Conservation (phyloP, 2,797 vertebrate genomes). For the Epinephelus awoara region DNA sequence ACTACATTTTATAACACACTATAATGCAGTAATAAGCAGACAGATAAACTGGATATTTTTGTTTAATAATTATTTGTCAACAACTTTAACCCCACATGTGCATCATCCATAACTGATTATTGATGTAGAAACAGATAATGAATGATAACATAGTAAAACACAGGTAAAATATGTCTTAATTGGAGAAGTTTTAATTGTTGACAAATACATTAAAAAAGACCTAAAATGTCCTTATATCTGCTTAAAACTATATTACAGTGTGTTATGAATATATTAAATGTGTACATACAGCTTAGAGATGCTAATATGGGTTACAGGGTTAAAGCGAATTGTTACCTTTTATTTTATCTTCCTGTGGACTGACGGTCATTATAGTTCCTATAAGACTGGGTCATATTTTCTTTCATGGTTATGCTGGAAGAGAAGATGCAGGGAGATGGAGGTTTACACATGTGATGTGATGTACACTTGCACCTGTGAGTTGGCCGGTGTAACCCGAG, state of each 20-base stretch:
- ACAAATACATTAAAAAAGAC: not conserved
- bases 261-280: not conserved
- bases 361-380: not conserved
- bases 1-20: not conserved
- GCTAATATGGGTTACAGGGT: not conserved
- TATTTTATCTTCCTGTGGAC: not conserved
- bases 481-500: conserved; percentile 22
- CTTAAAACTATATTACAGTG: not conserved
- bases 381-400: not conserved
- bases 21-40: not conserved
- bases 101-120: not conserved
- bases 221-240: not conserved
- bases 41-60: not conserved
- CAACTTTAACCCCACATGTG: not conserved
- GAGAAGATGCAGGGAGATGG: conserved; percentile 5
- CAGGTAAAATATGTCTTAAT: not conserved
- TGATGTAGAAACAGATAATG: conserved; percentile 1
- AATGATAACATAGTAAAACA: not conserved
- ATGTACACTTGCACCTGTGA: not conserved
- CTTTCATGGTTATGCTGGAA: not conserved
- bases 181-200: not conserved
- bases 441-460: conserved; percentile 9
- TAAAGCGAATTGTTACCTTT: not conserved
- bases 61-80: not conserved
- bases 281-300: not conserved